Base-by-base conservation (phyloP, 2,113 vertebrate genomes). In the Orycteropus afer region DNA sequence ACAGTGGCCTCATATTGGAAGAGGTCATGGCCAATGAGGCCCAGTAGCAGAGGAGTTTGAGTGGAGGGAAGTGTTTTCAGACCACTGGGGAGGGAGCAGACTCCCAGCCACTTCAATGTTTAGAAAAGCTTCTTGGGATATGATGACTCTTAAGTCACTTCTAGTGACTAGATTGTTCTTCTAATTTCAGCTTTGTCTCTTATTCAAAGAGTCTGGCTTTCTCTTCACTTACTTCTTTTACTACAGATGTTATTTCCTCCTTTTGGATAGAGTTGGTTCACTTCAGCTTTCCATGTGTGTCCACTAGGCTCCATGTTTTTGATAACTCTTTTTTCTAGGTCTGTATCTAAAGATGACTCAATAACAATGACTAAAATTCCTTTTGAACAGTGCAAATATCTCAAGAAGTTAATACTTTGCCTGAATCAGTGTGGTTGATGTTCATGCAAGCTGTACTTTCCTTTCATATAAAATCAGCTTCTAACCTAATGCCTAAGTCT, bases 401-500 rank as follows among this genome's bases (percentile, higher is more conserved):
- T 81, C 37, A 40, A 88, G 51, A 95, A 90, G 25, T 5, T 7
- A 34, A 91, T 55, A 25, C 6, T 89, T 77, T 23, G 25, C 51
- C 11, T 47, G 27, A 88, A 80, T 76, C 32, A 63, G 7, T 34
- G 11, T 47, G 79, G 71, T 14, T n/a, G 18, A 34, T 55, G 32
- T 90, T 86, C 37, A 0, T 61, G 22, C 61, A 87, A 29, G 12
- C 63, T 73, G 12, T 7, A 79, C 83, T 67, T 63, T 37, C 32
- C 29, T 90, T 86, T 32, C 10, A 25, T 7, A 11, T 69, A 88
- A 89, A 89, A 69, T 53, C 17, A 51, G 25, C 74, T 77, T 94
- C 83, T 90, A 34, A 77, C 3, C 53, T 96, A 95, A 78, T 65
- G 53, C 25, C 77, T n/a, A 65, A 94, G 90, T 78, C 90, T 89